Conservation (phyloP, 1,140 invertebrate species). For the Chymomyza costata region DNA sequence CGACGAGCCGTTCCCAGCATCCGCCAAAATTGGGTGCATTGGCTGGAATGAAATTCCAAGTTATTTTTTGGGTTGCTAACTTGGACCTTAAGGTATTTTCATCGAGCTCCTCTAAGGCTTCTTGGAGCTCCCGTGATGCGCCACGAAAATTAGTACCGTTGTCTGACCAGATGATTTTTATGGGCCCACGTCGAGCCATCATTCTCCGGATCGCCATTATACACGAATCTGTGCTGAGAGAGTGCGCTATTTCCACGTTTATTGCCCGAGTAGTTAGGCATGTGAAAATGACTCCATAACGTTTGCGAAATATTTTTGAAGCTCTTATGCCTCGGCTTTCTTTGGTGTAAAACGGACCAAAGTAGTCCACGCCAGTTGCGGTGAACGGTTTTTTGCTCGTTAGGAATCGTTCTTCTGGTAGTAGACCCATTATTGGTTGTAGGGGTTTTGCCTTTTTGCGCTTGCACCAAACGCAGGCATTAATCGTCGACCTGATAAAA, state of each 20-base stretch:
- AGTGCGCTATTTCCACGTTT: no score
- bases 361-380: conserved; percentile 20
- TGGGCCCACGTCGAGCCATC: conserved; percentile 61
- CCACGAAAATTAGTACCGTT: conserved; percentile 2
- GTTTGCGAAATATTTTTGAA: no score
- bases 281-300: no score
- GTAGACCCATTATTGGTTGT: conserved; percentile 1
- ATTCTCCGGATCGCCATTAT: conserved; percentile 73
- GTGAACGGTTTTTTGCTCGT: neutral
- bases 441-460: neutral
- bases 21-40: conserved; percentile 37
- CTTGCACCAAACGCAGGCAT: neutral
- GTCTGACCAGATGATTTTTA: conserved; percentile 41
- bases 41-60: conserved; percentile 39
- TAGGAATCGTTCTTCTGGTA: neutral
- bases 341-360: no score
- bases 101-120: neutral
- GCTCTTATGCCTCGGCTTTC: no score
- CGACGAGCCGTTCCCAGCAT: conserved; percentile 28
- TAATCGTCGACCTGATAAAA: neutral
- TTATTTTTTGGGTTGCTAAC: neutral
- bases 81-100: neutral
- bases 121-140: neutral
- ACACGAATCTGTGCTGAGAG: no score
- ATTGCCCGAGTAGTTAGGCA: no score